Evolutionary conservation across 2,888 invertebrate genomes (phyloP).

Genomic region (Ametastegia equiseti): DNA sequence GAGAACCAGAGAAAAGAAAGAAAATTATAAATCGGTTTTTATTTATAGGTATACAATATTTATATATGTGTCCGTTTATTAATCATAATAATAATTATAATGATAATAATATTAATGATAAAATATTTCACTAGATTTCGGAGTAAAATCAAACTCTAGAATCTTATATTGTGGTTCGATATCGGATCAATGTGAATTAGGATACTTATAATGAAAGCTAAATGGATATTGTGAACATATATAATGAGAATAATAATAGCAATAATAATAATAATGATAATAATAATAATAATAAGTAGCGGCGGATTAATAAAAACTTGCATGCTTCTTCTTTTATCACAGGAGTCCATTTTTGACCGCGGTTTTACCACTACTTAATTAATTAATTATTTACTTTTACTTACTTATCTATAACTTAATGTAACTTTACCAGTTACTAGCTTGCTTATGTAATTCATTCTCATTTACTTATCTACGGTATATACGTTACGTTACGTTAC

Average conservation of each 20-base stretch:
- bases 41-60: not conserved
- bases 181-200: too few species aligned
- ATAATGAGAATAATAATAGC: not conserved
- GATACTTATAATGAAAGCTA: not conserved
- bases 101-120: not conserved
- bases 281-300: not conserved
- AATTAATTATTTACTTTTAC: slow-evolving; percentile 44
- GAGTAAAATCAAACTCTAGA: too few species aligned
- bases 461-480: too few species aligned
- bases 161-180: too few species aligned
- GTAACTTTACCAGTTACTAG: too few species aligned
- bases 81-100: not conserved
- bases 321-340: slow-evolving; percentile 64
- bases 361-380: slow-evolving; percentile 61
- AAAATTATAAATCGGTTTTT: not conserved
- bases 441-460: too few species aligned
- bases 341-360: slow-evolving; percentile 68
- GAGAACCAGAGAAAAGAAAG: too few species aligned
- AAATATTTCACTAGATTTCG: slow-evolving; percentile 15
- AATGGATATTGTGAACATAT: too few species aligned
- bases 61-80: not conserved
- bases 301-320: not conserved
- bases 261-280: not conserved
- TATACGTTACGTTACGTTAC: too few species aligned
- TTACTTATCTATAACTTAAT: too few species aligned